These are phyloP conservation scores for Numenius phaeopus DNA, from an alignment of 2,797 vertebrate species.

Conservation along the genomic window DNA sequence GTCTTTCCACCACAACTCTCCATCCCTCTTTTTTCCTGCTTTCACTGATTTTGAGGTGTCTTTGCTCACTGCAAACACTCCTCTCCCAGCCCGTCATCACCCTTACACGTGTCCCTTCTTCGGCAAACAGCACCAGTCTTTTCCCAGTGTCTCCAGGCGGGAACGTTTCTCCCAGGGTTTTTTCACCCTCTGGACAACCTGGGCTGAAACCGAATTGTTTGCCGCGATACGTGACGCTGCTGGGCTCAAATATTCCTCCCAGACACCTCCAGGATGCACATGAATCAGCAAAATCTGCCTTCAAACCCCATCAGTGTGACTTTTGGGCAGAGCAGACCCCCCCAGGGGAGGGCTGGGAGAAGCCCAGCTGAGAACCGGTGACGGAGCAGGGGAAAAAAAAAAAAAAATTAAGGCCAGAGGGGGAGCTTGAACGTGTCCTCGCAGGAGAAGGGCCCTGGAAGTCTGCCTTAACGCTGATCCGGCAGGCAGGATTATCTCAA, in stretches of 20 bases:
- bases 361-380: not conserved
- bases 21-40: not conserved
- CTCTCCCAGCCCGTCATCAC: too few relatives aligned
- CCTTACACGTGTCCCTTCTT: accelerated
- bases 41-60: not conserved
- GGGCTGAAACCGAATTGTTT: not conserved
- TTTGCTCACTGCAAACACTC: too few relatives aligned
- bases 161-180: not conserved
- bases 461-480: not conserved
- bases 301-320: accelerated
- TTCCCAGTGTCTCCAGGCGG: not conserved
- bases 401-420: not conserved
- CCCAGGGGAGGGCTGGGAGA: too few relatives aligned
- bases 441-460: not conserved
- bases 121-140: accelerated
- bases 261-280: accelerated
- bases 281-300: not conserved
- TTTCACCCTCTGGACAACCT: not conserved
- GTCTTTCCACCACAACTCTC: not conserved
- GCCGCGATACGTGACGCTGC: accelerated
- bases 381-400: not conserved
- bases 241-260: not conserved
- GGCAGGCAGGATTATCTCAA: not conserved
- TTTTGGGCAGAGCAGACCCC: accelerated
- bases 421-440: accelerated